Evolutionary conservation across 2,888 invertebrate species (phyloP).

Genomic region (Pristionchus arcanus): DNA sequence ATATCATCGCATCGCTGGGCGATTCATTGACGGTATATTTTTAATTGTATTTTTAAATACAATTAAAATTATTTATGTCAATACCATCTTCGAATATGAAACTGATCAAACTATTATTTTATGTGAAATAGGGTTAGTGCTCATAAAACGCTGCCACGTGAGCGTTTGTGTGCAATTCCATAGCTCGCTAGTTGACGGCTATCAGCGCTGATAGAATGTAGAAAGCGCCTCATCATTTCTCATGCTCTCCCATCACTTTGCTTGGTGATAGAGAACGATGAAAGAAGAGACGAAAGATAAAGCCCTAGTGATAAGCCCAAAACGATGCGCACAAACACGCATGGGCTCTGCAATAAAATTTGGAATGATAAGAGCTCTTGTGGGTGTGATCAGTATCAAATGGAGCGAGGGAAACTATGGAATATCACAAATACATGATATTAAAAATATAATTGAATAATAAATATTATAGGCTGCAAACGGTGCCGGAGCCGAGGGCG

Average conservation of each 20-base stretch:
- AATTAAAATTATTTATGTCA: too few species aligned
- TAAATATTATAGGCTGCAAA: conserved; percentile 64
- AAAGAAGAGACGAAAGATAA: too few species aligned
- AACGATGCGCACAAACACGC: not conserved
- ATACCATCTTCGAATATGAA: not conserved
- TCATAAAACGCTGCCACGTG: not conserved
- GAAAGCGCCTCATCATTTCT: not conserved
- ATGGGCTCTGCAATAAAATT: too few species aligned
- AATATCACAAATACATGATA: too few species aligned
- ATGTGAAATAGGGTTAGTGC: too few species aligned
- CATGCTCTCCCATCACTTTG: not conserved
- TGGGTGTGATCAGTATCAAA: too few species aligned
- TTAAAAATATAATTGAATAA: too few species aligned
- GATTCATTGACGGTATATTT: conserved; percentile 71
- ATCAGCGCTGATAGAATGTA: conserved; percentile 55
- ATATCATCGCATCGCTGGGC: conserved; percentile 69
- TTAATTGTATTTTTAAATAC: too few species aligned
- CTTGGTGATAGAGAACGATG: not conserved
- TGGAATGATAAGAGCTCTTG: too few species aligned
- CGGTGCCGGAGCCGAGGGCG: conserved; percentile 69
- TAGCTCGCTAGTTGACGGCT: too few species aligned
- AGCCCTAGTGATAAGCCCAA: not conserved
- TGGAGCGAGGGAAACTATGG: too few species aligned
- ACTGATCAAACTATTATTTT: not conserved
- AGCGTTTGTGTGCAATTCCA: too few species aligned